Base-by-base conservation (phyloP, 2,113 vertebrate genomes). In the Perca fluviatilis region DNA sequence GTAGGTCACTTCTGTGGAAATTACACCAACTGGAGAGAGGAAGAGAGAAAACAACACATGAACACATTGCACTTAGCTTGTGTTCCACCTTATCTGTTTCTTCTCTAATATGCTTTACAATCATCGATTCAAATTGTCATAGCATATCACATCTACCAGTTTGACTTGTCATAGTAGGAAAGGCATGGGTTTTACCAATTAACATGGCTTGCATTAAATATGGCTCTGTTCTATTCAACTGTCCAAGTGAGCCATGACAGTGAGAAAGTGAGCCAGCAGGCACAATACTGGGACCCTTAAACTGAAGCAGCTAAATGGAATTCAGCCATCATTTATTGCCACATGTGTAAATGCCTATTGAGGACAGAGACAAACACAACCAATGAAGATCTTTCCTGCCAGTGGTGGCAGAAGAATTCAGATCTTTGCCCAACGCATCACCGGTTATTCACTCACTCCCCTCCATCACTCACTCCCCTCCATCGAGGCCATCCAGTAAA, bases 1-100 rank as follows among this genome's bases (percentile, higher is more conserved):
- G 51, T 94, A 96, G 3, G 96, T 96, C 74, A 95, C 91, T 86
- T 96, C 96, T 74, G 93, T 95, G 76, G 95, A 96, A 80, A 96
- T 94, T 30, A 96, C 94, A 79, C 85, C 94, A 66, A 95, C 93
- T 95, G 77, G 27, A 73, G n/a, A 68, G 49, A 74, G 25, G 63
- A n/a, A 66, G 15, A 61, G 30, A 25, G 1, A 73, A 63, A 66
- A 30, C 18, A 8, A n/a, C 6, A 21, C 19, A 43, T 19, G 4
- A 56, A 5, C 6, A 53, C 50, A 53, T 53, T 53, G 16, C 40
- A 43, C 40, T 21, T 21, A 53, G 14, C 30, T 53, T 30, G 10
- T 16, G 19, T 23, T 60, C 63, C 14, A 27, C 15, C 1, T 36
- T 6, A 7, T 62, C 18, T n/a, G 33, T 14, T 30, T 21, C 18